phyloP scores from a whole-genome alignment of 2,888 invertebrate species.

The Rhagonycha fulva region DNA sequence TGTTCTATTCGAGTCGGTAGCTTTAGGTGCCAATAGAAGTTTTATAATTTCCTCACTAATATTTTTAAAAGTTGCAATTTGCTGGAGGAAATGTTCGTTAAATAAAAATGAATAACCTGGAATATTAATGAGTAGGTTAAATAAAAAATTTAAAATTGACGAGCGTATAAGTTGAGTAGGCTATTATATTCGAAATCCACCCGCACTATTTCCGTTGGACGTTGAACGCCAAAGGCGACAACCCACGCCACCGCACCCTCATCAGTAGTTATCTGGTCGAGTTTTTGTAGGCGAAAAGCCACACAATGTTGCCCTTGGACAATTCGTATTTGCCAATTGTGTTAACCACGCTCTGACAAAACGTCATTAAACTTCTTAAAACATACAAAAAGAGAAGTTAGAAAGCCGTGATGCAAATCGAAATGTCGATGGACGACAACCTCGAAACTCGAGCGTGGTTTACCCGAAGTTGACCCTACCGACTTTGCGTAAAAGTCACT shows the following conservation, averaged over 20 bases:
- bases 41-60: not conserved
- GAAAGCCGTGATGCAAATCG: constrained; percentile 8
- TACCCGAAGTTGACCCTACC: not conserved
- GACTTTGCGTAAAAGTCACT: constrained; percentile 9
- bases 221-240: constrained; percentile 34
- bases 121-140: not conserved
- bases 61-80: not conserved
- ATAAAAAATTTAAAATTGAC: not conserved
- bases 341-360: constrained; percentile 25
- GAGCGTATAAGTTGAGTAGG: constrained; percentile 34
- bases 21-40: not conserved
- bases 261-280: constrained; percentile 33
- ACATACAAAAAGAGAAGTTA: constrained; percentile 11
- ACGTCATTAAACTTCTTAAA: constrained; percentile 6
- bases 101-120: not conserved
- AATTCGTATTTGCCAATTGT: constrained; percentile 36
- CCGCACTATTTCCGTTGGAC: constrained; percentile 39
- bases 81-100: not conserved
- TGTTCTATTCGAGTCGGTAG: not conserved
- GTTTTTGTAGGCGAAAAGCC: constrained; percentile 36
- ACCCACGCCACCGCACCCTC: constrained; percentile 43
- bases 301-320: constrained; percentile 34
- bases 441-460: constrained; percentile 23
- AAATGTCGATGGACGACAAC: constrained; percentile 27
- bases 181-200: constrained; percentile 39